Base-by-base conservation (phyloP, 2,113 vertebrate species). In the Megaleporinus macrocephalus region DNA sequence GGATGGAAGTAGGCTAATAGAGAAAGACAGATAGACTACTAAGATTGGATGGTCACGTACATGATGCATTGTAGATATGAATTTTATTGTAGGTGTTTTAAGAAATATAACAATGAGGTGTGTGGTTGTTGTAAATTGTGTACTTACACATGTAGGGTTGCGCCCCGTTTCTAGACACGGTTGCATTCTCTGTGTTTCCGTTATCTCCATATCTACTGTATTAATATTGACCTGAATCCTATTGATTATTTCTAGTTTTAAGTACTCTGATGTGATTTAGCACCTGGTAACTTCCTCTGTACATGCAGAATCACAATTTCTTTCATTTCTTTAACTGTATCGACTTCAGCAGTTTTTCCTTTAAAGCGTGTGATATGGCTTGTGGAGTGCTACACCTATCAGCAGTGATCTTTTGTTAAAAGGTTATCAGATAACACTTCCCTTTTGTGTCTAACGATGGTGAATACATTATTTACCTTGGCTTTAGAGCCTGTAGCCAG, bases 351-450 rank as follows among this genome's bases (percentile, higher is more conserved):
- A n/a, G 20, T 73, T 33, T 26, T 30, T 24, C 7, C 14, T 26
- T 14, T 36, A 36, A 61, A 59, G 11, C 18, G 30, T 59, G 3
- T 41, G 30, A 41, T 11, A 36, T 4, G 41, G 10, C 41, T 44
- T 4, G 41, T 36, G 3, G 3, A 6, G 33, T 36, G 33, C 33
- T 36, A 36, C 33, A 36, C 33, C 3, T 22, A 59, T 53, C 30
- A 24, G 29, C 33, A 27, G 73, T 27, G 33, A 76, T 76, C 57
- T n/a, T 47, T 47, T 47, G 74, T 76, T 49, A 20, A 49, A 76
- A 20, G 57, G 57, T 41, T 36, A 36, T 59, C 41, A 76, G n/a
- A 76, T 44, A 61, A 27, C 26, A 12, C 57, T 14, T 41, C 16
- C 51, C 14, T 76, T 36, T 76, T 76, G 47, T 49, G 27, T 4